Evolutionary conservation across 23 tunicate species (phyloP), one percentile per base, ranked within the genome.

Genomic region (Trididemnum clinides): DNA sequence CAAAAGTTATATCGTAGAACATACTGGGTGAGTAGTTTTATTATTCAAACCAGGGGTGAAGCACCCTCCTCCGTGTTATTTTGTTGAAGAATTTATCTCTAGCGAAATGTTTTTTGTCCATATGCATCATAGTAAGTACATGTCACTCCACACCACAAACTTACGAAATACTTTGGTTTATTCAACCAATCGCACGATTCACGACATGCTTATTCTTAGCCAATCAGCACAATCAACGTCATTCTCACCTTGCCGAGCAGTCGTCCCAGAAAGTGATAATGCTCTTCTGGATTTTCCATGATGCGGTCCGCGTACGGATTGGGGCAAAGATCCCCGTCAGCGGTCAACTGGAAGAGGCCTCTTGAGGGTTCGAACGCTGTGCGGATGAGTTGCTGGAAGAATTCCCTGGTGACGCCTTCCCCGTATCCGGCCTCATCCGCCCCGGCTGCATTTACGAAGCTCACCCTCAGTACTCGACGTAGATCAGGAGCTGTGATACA

Each of bases 381-480:
- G 30, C 80, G 78, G 35, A 88, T 88, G 0, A 93, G 85, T 33
- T 88, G 92, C 72, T 93, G 98, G 25, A 88, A 28, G 63, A 93
- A 93, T 28, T 86, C 98, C 37, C 98, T 86, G 33, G 90, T 93
- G 0, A 93, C 98, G 34, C 98, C 98, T 0, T 54, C 90, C 23
- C 98, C 98, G 64, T 88, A 93, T 0, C 98, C 98, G 0, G 90
- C 98, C 63, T 93, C 98, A 19, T 89, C 89, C 6, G 80, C 76
- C 21, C 98, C 98, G 1, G 90, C 90, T 0, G 88, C 49, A 64
- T 93, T 93, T 7, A 88, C 84, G 64, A 93, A 93, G n/a, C 39
- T 74, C 0, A 88, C 98, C 0, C 90, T 87, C 1, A 93, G 88
- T 5, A 72, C 78, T 4, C 78, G 83, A 31, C 93, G 90, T 7